Evolutionary conservation across 2,888 invertebrate species (phyloP).

Genomic region (Carpatolechia fugitivella): DNA sequence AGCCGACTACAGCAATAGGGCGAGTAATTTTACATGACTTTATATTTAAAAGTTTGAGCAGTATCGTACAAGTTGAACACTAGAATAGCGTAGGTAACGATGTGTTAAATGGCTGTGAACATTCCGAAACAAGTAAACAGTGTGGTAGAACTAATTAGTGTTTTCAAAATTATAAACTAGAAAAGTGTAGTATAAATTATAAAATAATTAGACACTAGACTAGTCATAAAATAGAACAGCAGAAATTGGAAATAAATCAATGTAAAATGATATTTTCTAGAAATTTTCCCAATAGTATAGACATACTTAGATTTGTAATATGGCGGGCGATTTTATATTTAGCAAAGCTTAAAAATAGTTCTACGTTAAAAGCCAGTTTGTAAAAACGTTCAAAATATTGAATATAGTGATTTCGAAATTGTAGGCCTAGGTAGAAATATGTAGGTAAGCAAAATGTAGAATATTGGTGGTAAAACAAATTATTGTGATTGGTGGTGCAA

Average conservation of each 20-base stretch:
- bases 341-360: slow-evolving; percentile 59
- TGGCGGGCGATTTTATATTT: slow-evolving; percentile 60
- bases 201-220: slow-evolving; percentile 53
- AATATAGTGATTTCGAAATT: slow-evolving; percentile 37
- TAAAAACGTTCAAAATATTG: slow-evolving; percentile 16
- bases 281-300: slow-evolving; percentile 58
- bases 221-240: slow-evolving; percentile 59
- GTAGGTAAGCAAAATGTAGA: slow-evolving; percentile 51
- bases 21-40: slow-evolving; percentile 74
- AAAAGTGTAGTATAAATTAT: slow-evolving; percentile 47
- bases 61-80: slow-evolving; percentile 47
- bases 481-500: slow-evolving; percentile 75
- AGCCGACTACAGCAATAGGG: slow-evolving; percentile 67
- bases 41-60: slow-evolving; percentile 53
- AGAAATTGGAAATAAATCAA: slow-evolving; percentile 43
- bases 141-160: slow-evolving; percentile 64
- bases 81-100: slow-evolving; percentile 66
- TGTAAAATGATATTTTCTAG: slow-evolving; percentile 54
- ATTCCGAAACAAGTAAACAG: slow-evolving; percentile 44
- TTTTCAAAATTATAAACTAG: slow-evolving; percentile 50
- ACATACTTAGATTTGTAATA: slow-evolving; percentile 52
- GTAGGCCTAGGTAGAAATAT: slow-evolving; percentile 39
- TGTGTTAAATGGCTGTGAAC: slow-evolving; percentile 48
- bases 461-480: slow-evolving; percentile 52
- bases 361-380: slow-evolving; percentile 36